Conservation (phyloP, 2,797 vertebrate genomes). For the Darevskia nairensis region DNA sequence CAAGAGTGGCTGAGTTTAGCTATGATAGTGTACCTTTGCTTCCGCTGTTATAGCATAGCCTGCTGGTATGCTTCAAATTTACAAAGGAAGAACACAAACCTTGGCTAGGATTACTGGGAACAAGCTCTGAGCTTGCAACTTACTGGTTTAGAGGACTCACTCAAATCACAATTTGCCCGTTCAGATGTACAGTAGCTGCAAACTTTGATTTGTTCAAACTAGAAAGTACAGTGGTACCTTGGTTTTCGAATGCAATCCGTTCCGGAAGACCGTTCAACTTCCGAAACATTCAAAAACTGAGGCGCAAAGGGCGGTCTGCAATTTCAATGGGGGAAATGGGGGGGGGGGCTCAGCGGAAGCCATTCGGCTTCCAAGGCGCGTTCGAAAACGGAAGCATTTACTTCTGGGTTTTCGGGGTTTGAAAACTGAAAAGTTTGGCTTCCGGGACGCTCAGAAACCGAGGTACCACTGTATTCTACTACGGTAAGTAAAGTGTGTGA, state of each 20-base stretch:
- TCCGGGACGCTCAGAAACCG: too few species aligned
- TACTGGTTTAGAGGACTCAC: not conserved
- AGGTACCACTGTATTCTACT: too few species aligned
- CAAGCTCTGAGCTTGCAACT: not conserved
- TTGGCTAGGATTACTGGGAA: not conserved
- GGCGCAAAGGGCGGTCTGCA: too few species aligned
- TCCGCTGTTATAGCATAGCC: not conserved
- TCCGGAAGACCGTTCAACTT: too few species aligned
- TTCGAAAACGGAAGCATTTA: too few species aligned
- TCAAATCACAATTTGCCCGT: not conserved
- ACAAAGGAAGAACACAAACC: not conserved
- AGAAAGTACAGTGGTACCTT: not conserved
- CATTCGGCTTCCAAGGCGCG: too few species aligned
- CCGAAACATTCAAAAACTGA: too few species aligned
- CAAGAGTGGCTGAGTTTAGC: not conserved
- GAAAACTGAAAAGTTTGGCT: too few species aligned
- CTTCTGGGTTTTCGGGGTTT: too few species aligned
- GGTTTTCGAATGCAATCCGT: too few species aligned
- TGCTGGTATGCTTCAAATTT: not conserved
- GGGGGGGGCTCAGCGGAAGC: too few species aligned
- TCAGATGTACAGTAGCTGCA: not conserved
- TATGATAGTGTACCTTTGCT: not conserved
- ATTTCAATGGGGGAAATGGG: too few species aligned
- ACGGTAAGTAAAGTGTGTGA: not conserved
- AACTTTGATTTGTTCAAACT: not conserved